Conservation (phyloP, 2,797 vertebrate species). For the Syncerus caffer region DNA sequence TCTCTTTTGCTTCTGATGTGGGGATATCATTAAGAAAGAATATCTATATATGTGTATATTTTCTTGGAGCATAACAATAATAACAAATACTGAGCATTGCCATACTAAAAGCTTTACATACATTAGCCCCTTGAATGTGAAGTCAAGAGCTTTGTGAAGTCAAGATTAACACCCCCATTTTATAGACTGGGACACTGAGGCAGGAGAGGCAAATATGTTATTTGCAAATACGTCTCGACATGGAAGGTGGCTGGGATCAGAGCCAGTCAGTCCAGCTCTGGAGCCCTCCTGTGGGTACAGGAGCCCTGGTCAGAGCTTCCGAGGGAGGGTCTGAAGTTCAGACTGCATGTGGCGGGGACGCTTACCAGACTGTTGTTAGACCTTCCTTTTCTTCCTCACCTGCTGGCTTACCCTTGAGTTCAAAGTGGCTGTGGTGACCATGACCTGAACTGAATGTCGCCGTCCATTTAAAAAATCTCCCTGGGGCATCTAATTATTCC, state of each 20-base stretch:
- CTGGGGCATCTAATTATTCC: background rate
- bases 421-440: background rate
- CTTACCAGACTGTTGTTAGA: background rate
- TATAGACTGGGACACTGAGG: background rate
- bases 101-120: background rate
- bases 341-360: rapidly evolving
- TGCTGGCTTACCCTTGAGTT: background rate
- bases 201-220: background rate
- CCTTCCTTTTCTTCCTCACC: background rate
- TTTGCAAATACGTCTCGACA: background rate
- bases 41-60: background rate
- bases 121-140: background rate
- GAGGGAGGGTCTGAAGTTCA: background rate
- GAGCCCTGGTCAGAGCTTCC: background rate
- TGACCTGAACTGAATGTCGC: background rate
- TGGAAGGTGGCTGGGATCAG: background rate
- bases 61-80: background rate
- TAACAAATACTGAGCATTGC: background rate
- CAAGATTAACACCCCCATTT: background rate
- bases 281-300: background rate
- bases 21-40: background rate
- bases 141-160: background rate
- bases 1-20: background rate
- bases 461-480: background rate
- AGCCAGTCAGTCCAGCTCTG: background rate